A percentile compares a stretch with the other conserved stretches of the same genome.
These are phyloP conservation scores for Brienomyrus brachyistius DNA, from an alignment of 2,113 vertebrate species.

Conservation along the genomic window DNA sequence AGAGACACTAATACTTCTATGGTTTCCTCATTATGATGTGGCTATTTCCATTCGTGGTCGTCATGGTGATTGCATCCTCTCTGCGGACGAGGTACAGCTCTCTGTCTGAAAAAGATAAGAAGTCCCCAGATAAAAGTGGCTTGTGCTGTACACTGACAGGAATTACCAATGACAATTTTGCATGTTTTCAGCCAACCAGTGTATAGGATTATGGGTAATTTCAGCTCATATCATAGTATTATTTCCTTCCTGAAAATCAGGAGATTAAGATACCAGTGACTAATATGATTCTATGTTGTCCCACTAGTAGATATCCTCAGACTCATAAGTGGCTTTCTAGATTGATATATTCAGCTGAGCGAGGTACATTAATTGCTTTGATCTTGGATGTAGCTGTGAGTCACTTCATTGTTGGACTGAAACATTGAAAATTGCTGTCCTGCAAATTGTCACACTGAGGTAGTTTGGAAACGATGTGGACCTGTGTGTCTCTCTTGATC, in stretches of 20 bases:
- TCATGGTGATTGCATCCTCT: slow-evolving; percentile 6
- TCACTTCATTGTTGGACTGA: neutral
- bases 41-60: neutral
- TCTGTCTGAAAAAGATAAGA: neutral
- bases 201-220: neutral
- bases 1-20: neutral
- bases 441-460: neutral
- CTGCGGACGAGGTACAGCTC: neutral
- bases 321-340: neutral
- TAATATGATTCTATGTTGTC: neutral
- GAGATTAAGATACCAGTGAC: neutral
- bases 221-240: neutral
- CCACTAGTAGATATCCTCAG: neutral
- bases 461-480: neutral
- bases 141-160: neutral
- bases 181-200: neutral
- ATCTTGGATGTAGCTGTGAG: neutral
- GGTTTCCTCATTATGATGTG: neutral
- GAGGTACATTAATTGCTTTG: neutral
- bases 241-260: neutral
- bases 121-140: neutral
- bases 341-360: neutral
- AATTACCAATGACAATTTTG: neutral
- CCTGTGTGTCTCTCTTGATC: neutral
- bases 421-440: neutral